Evolutionary conservation across 2,888 invertebrate genomes (phyloP).

Genomic region (Eledona agricola): DNA sequence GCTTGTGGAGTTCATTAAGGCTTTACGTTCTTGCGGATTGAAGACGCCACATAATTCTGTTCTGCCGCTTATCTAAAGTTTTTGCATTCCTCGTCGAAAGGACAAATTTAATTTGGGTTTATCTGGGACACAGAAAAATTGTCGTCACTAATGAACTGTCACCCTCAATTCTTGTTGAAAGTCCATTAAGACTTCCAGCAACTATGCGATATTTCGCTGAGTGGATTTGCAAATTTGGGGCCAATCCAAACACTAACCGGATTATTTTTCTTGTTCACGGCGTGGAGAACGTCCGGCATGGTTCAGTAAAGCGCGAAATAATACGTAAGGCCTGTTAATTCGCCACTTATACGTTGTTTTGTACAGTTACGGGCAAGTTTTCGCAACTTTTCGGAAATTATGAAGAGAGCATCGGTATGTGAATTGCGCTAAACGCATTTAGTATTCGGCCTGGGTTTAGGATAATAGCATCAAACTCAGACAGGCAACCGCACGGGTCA

Average conservation of each 20-base stretch:
- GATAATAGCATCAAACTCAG: constrained; percentile 18
- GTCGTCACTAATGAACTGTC: constrained; percentile 3
- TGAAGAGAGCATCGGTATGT: background rate
- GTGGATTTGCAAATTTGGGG: too few relatives aligned
- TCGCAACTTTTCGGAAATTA: constrained; percentile 2
- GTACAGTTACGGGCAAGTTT: constrained; percentile 7
- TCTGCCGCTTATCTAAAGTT: too few relatives aligned
- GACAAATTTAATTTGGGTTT: constrained; percentile 3
- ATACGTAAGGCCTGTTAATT: constrained; percentile 11
- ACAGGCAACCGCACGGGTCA: constrained; percentile 18
- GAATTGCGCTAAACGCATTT: constrained; percentile 15
- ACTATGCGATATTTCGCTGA: too few relatives aligned
- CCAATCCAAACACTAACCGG: too few relatives aligned
- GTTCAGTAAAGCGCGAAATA: constrained; percentile 15
- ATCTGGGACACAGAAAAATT: constrained; percentile 2
- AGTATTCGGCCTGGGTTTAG: constrained; percentile 8
- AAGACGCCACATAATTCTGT: too few relatives aligned
- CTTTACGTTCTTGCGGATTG: too few relatives aligned
- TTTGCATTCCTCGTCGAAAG: constrained; percentile 1
- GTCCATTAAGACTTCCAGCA: background rate
- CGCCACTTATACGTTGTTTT: too few relatives aligned
- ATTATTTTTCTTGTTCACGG: constrained; percentile 10
- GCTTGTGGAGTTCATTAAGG: too few relatives aligned
- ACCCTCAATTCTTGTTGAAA: constrained; percentile 1
- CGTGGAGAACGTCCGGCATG: background rate